Percentiles rank a stretch among this genome's conserved stretches.
Conservation (phyloP, 1,140 invertebrate genomes). For the Pseudomyrmex pallidus region DNA sequence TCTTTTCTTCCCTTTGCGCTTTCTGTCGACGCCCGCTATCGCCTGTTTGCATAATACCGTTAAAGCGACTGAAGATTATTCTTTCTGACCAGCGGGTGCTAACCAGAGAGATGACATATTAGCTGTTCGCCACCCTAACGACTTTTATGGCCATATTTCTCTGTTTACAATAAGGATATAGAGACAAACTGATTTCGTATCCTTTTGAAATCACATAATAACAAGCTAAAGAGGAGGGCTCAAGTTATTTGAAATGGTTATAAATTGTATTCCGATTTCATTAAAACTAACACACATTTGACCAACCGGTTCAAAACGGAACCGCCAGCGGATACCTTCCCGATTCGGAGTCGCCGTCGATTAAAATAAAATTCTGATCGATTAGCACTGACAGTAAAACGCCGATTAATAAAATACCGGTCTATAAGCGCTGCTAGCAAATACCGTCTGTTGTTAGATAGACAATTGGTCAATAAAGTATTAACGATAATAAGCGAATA, state of each 20-base stretch:
- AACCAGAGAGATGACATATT: conserved; percentile 70
- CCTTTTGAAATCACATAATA: background rate
- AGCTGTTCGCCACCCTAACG: conserved; percentile 38
- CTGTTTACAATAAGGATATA: background rate
- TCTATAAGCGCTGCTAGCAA: too few relatives aligned
- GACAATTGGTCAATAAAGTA: too few relatives aligned
- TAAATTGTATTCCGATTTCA: conserved; percentile 1
- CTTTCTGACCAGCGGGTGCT: conserved; percentile 11
- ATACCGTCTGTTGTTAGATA: too few relatives aligned
- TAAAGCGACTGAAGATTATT: conserved; percentile 46
- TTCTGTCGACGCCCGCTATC: conserved; percentile 32
- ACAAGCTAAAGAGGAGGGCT: background rate
- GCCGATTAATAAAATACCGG: too few relatives aligned
- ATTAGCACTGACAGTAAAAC: too few relatives aligned
- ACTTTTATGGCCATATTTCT: conserved; percentile 14
- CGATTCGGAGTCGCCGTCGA: background rate
- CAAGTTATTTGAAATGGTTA: background rate
- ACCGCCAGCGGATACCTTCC: too few relatives aligned
- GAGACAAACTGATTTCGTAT: background rate
- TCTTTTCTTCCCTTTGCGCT: background rate
- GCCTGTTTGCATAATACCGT: background rate
- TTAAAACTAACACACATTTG: background rate
- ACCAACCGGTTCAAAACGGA: too few relatives aligned
- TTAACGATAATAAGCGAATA: too few relatives aligned
- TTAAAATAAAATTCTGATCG: too few relatives aligned